Base-by-base conservation (phyloP, 2,797 vertebrate species). In the Leuciscus waleckii region DNA sequence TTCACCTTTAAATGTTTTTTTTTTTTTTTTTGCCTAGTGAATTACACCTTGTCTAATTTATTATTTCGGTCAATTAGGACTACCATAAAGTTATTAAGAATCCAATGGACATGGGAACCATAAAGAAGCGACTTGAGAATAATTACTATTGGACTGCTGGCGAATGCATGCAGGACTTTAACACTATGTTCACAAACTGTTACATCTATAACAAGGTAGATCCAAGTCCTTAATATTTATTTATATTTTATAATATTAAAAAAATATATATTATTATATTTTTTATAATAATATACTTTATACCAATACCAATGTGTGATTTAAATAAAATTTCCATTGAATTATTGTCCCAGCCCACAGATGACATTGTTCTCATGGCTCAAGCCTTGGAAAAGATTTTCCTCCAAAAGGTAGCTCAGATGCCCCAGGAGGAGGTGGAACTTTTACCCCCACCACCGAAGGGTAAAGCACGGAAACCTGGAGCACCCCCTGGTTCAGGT, bases 131-230 rank as follows among this genome's bases (percentile, higher is more conserved):
- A 29, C 94, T 99, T 89, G 98, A 99, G 89, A 98, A 97, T 91
- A 98, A 97, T 74, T 99, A 99, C 84, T 99, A 99, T 84, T 99
- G 98, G 98, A 99, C 98, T 19, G 98, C 98, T 49, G 98, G 97
- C 23, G 98, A 99, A 90, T 99, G 98, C 88, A 99, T 99, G 98
- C 97, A 99, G 93, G 98, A 99, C 93, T 99, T 99, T 95, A 99
- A 99, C 95, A 99, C 98, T 93, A 99, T 99, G 98, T 99, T 99
- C 93, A 99, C 98, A 92, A 99, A 99, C 87, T 99, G 98, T 92
- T 99, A 99, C 89, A 98, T 99, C 91, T 99, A 99, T 88, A 99
- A 97, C 93, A 97, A 97, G 97, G 97, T 97, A 93, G 93, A 6
- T 46, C 58, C 19, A 43, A 14, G 35, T 39, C 11, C 21, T 54